These are phyloP conservation scores for Axinella damicornis DNA, from an alignment of 37 sponge, comb jelly and placozoan genomes.

Conservation along the genomic window DNA sequence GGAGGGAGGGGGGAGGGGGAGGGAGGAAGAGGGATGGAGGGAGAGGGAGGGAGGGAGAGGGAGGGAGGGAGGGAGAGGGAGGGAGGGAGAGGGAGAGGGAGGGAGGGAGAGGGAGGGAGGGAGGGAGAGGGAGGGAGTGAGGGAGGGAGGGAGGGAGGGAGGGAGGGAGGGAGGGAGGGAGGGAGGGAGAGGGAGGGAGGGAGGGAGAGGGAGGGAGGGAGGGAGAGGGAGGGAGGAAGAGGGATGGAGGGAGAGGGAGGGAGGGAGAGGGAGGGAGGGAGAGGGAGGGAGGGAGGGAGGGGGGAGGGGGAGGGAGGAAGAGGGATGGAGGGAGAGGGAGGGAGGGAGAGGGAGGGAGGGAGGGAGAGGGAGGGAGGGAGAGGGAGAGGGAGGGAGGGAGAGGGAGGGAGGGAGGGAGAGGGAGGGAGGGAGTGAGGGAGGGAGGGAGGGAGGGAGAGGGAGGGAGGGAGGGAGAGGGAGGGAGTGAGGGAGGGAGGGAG, in stretches of 20 bases:
- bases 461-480: too few species aligned
- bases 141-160: neutral
- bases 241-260: too few species aligned
- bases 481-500: too few species aligned
- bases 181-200: too few species aligned
- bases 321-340: neutral
- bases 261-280: too few species aligned
- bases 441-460: neutral
- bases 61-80: neutral
- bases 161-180: neutral
- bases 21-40: neutral
- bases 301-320: too few species aligned
- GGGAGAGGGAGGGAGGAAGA: too few species aligned
- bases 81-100: neutral
- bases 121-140: neutral
- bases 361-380: neutral
- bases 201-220: too few species aligned
- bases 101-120: neutral
- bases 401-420: neutral
- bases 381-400: neutral
- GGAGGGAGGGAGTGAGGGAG: neutral
- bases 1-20: too few species aligned
- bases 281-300: too few species aligned
- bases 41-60: neutral
- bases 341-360: neutral